A percentile compares a stretch with the other conserved stretches of the same genome.
phyloP scores from a whole-genome alignment of 2,888 invertebrate species.

The Argyresthia goedartella region DNA sequence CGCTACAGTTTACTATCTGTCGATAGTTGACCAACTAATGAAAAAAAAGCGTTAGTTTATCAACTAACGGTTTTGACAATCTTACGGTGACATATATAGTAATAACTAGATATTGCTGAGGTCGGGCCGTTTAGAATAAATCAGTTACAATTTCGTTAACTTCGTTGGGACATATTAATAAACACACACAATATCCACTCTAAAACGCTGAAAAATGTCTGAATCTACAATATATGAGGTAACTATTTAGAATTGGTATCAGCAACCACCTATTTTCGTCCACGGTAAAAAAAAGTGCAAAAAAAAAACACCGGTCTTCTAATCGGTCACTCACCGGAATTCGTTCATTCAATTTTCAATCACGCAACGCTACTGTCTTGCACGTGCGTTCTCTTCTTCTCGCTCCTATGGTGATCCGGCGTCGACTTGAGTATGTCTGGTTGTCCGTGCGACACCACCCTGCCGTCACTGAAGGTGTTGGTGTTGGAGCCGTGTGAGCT shows the following conservation, averaged over 20 bases:
- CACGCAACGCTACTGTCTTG: constrained; percentile 60
- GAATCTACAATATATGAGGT: constrained; percentile 63
- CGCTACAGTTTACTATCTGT: too few relatives aligned
- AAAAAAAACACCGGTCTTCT: not conserved
- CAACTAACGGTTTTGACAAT: too few relatives aligned
- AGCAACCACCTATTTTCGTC: constrained; percentile 8
- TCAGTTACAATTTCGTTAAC: too few relatives aligned
- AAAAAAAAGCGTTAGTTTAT: too few relatives aligned
- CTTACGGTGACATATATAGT: too few relatives aligned
- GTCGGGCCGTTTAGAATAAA: too few relatives aligned
- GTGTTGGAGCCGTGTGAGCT: constrained; percentile 43
- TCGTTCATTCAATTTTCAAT: too few relatives aligned
- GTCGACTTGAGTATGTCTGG: constrained; percentile 90
- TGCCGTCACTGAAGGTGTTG: constrained; percentile 30
- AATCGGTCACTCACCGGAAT: not conserved
- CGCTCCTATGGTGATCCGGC: constrained; percentile 79
- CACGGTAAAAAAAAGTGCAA: not conserved
- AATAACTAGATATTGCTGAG: too few relatives aligned
- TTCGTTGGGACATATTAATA: too few relatives aligned
- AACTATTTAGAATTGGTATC: constrained; percentile 35
- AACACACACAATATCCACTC: too few relatives aligned
- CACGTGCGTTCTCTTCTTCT: constrained; percentile 51
- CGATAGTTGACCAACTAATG: too few relatives aligned
- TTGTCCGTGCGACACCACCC: constrained; percentile 69
- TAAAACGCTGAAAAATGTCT: too few relatives aligned